phyloP scores from a whole-genome alignment of 2,113 vertebrate species.

The Eupsittula cactorum region DNA sequence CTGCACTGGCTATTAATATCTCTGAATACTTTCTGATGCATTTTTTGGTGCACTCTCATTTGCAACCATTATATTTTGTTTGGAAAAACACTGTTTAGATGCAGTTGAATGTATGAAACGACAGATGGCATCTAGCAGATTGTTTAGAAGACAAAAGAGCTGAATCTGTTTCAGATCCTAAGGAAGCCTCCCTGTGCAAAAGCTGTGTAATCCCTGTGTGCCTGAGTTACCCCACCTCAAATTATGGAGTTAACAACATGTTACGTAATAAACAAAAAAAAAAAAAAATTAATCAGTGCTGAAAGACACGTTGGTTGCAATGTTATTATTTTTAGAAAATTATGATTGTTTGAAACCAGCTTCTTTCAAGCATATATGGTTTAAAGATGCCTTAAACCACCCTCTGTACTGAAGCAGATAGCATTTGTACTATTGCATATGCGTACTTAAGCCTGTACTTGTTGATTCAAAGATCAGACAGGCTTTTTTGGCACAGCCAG shows the following conservation, averaged over 20 bases:
- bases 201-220: background rate
- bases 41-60: background rate
- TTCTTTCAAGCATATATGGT: background rate
- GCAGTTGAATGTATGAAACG: background rate
- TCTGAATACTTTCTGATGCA: background rate
- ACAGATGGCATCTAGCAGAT: background rate
- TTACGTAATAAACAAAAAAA: background rate
- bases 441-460: background rate
- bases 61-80: background rate
- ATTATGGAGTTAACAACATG: background rate
- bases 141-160: background rate
- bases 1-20: background rate
- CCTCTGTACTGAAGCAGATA: background rate
- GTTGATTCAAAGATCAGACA: conserved; percentile 1
- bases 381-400: background rate
- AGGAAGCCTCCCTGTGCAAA: background rate
- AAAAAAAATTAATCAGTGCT: background rate
- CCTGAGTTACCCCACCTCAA: conserved; percentile 22
- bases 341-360: background rate
- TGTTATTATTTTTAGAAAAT: background rate
- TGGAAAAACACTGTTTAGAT: background rate
- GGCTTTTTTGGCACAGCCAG: background rate
- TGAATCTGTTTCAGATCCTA: background rate
- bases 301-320: conserved; percentile 20
- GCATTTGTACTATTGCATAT: background rate